These are phyloP conservation scores for Semnornis frantzii DNA, from an alignment of 2,113 vertebrate species.

Conservation along the genomic window DNA sequence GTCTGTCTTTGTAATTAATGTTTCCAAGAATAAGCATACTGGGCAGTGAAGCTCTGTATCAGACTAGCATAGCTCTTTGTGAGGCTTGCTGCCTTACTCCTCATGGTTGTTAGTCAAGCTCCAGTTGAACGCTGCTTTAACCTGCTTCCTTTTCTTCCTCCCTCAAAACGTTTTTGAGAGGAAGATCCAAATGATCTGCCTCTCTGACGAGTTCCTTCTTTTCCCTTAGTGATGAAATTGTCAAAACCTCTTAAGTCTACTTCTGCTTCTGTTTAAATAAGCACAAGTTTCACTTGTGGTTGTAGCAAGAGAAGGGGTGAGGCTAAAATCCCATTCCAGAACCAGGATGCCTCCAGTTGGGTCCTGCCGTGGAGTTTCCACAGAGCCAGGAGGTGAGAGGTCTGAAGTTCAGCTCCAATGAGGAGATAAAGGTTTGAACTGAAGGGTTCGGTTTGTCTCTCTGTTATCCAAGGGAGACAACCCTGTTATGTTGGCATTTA, in stretches of 20 bases:
- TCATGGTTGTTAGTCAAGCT: not conserved
- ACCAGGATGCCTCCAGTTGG: not conserved
- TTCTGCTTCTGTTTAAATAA: not conserved
- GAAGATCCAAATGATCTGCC: not conserved
- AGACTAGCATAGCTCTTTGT: not conserved
- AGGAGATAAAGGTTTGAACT: not conserved
- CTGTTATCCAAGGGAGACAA: not conserved
- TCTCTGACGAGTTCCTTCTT: not conserved
- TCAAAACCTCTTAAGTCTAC: not conserved
- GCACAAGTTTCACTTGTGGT: not conserved
- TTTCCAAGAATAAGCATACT: not conserved
- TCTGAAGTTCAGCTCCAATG: not conserved
- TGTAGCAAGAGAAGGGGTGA: not conserved
- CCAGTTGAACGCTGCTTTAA: not conserved
- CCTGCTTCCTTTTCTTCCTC: not conserved
- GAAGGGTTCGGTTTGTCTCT: accelerated
- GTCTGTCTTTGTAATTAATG: not conserved
- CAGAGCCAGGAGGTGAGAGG: not conserved
- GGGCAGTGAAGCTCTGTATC: not conserved
- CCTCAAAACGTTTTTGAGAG: not conserved
- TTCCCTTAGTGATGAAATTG: not conserved
- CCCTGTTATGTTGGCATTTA: not conserved
- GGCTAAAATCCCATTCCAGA: not conserved
- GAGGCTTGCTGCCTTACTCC: not conserved
- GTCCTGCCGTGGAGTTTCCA: not conserved